A percentile compares a stretch with the other conserved stretches of the same genome.
These are phyloP conservation scores for Hirundo rustica DNA, from an alignment of 2,797 vertebrate genomes.

Conservation along the genomic window DNA sequence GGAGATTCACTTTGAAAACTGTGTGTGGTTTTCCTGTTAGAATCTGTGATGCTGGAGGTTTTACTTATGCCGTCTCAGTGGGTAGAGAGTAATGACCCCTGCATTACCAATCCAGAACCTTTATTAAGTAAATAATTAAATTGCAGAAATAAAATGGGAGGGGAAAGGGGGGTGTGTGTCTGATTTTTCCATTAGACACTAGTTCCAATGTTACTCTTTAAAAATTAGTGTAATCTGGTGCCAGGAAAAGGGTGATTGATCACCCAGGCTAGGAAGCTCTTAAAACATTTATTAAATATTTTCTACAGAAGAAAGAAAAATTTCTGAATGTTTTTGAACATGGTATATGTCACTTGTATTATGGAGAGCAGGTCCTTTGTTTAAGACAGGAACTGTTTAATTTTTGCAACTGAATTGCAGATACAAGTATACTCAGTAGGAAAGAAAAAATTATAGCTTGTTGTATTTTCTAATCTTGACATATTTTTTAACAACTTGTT, in stretches of 20 bases:
- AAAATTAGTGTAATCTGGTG: slow-evolving; percentile 3
- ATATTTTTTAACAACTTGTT: background rate
- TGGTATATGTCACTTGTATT: background rate
- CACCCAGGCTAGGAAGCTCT: background rate
- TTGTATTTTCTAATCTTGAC: background rate
- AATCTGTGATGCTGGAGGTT: background rate
- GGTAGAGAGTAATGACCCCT: background rate
- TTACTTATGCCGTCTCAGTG: background rate
- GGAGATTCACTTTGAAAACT: background rate
- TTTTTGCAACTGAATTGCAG: background rate
- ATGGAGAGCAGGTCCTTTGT: background rate
- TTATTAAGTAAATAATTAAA: background rate
- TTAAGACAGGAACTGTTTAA: background rate
- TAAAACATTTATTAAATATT: slow-evolving; percentile 1
- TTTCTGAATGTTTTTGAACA: background rate
- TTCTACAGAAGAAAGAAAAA: background rate
- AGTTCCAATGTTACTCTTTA: background rate
- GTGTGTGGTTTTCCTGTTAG: background rate
- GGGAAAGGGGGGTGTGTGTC: fast-evolving
- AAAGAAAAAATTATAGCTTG: background rate
- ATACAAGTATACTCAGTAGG: background rate
- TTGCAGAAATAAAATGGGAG: background rate
- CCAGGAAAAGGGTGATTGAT: slow-evolving; percentile 18
- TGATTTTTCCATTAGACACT: background rate
- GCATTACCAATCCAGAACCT: background rate